phyloP scores from a whole-genome alignment of 2,888 invertebrate genomes.

The Sceliomorpha sp. region DNA sequence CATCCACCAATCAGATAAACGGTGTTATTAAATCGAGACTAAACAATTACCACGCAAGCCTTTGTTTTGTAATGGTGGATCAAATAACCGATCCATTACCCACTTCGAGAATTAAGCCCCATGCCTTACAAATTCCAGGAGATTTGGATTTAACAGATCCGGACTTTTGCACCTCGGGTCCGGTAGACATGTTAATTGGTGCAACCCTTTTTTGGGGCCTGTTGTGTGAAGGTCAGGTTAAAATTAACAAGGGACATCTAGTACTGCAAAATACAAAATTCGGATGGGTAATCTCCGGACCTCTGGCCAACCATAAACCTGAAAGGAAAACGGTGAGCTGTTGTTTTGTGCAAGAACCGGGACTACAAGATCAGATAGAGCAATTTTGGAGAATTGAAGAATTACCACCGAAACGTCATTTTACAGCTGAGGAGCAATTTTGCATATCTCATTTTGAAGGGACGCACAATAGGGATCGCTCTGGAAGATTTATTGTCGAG shows the following conservation, averaged over 20 bases:
- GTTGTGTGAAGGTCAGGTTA: constrained; percentile 14
- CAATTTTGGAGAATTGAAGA: constrained; percentile 35
- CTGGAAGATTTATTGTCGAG: constrained; percentile 36
- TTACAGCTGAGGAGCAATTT: constrained; percentile 20
- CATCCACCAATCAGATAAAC: too few relatives aligned
- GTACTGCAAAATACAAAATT: constrained; percentile 15
- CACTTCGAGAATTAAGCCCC: background rate
- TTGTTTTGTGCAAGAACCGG: background rate
- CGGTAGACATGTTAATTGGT: constrained; percentile 16
- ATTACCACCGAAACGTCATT: constrained; percentile 3
- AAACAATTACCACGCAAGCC: constrained; percentile 7
- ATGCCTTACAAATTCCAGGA: constrained; percentile 1
- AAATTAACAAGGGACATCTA: background rate
- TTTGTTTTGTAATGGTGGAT: too few relatives aligned
- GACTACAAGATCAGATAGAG: constrained; percentile 14
- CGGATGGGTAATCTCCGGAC: constrained; percentile 15
- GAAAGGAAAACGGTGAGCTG: constrained; percentile 3
- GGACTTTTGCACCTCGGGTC: background rate
- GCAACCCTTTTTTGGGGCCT: constrained; percentile 14
- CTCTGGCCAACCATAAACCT: background rate
- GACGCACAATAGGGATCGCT: constrained; percentile 11
- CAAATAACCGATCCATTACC: too few relatives aligned
- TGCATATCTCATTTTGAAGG: constrained; percentile 23
- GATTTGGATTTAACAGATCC: constrained; percentile 18
- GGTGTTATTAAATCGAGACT: constrained; percentile 22